Base-by-base conservation (phyloP, 1,140 invertebrate species). In the Philopotamus ludificatus region DNA sequence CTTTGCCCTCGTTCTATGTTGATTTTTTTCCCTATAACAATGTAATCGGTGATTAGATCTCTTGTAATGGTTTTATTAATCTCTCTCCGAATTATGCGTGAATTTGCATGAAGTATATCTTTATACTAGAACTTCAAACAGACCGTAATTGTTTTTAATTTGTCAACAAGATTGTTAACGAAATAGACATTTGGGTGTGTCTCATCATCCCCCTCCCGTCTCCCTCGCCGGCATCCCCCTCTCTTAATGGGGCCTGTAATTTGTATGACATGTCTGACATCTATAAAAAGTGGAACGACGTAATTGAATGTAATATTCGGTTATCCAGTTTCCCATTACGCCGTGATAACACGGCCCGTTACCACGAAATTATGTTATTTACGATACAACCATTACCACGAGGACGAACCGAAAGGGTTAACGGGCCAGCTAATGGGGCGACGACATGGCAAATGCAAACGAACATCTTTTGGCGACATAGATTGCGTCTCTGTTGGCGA, bases 231-330 rank as follows among this genome's bases (percentile, higher is more conserved):
- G n/a, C n/a, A n/a, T n/a, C n/a, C n/a, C n/a, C n/a, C n/a, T n/a
- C n/a, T n/a, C n/a, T n/a, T 47, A 47, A 47, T 47, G 18, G 44
- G 7, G 4, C 10, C 44, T n/a, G 44, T 20, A 47, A 47, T 47
- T 47, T 47, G n/a, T 2, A 47, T 60, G 41, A 60, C 57, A 41
- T 60, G 57, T 47, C 42, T 60, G 28, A n/a, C 15, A 23, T 47
- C 44, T 25, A 60, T 60, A 60, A 60, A 15, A 42, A 59, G 45
- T 22, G 47, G 44, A 4, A 39, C 23, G 41, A 44, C 42, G 47
- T 60, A 60, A 60, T 60, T 60, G 57, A 60, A 60, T 47, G 39
- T 60, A 60, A 60, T 60, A 60, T 60, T 60, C 41, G 57, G 57
- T 60, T 60, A 60, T 60, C 41, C 44, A 60, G 57, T 60, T 60